Evolutionary conservation across 2,888 invertebrate species (phyloP), one percentile per base, ranked within the genome.

Genomic region (Belgica antarctica): DNA sequence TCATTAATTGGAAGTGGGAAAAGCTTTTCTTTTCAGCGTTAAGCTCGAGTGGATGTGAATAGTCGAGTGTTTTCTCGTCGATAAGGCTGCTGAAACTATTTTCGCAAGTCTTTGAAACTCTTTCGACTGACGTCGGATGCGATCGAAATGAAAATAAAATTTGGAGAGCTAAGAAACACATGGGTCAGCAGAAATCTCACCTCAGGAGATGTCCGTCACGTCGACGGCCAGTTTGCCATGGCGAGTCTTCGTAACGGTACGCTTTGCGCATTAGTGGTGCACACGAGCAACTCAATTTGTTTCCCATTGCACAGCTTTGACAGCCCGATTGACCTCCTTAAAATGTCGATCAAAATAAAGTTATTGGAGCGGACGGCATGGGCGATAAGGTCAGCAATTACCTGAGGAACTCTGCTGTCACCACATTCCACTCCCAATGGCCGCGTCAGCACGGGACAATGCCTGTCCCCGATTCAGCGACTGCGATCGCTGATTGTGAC

Each of bases 201-300:
- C 93, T 90, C 82, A 94, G 85, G 77, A 94, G 86, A 82, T 92
- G 92, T 77, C 92, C 92, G 81, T 92, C 92, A 75, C 90, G 84
- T 75, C 92, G 86, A 75, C 90, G 85, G 73, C 90, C 89, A 78
- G 90, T 89, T 82, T 94, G 93, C 93, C 94, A 94, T 80, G 96
- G 96, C 80, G 94, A 93, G 82, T 95, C 94, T 82, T 93, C 95
- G 83, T 94, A 94, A 79, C 95, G 90, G 84, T 96, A 96, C 79
- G 92, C 93, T 85, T 95, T 96, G 84, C 94, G 90, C 83, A 95
- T 90, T 80, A 96, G 87, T 77, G 96, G 96, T 78, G 94, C 96
- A 85, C 96, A 96, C 78, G 94, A 94, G 85, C 94, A 95, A 81
- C 93, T 94, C 80, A 96, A 85, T 85, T 96, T 96, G 86, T 96